Evolutionary conservation across 64 coral and sea anemone species (phyloP), one percentile per base, ranked within the genome.

Genomic region (Stylophora pistillata): DNA sequence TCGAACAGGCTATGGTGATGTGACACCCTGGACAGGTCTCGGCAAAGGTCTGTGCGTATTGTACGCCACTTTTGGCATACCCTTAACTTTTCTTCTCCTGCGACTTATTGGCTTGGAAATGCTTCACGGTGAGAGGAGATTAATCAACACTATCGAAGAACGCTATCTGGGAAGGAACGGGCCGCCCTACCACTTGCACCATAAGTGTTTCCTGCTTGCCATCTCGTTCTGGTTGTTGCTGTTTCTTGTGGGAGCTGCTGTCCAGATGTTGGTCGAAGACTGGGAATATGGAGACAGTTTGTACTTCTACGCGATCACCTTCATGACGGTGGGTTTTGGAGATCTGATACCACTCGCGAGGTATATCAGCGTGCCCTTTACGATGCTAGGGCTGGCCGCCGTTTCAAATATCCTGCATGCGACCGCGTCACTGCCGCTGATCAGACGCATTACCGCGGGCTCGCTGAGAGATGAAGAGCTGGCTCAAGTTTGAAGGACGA

Each of bases 251-350:
- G 89, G 53, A 1, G 79, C 89, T 18, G 80, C 29, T 33, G 20
- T 41, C 10, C 78, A 83, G 27, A 74, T 76, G 71, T 33, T 20
- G 57, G 56, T 17, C 26, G 89, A 91, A 30, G 56, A 32, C 37
- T 91, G 89, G 89, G 70, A 54, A 34, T 91, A 73, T 47, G 78
- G 32, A 34, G 80, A 85, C 0, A 82, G 89, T 18, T 13, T 91
- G 15, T 91, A 91, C 56, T 91, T 72, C 79, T 91, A 74, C 32
- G 29, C 64, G 2, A 58, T 85, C 30, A 74, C 89, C 55, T 85
- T 85, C 30, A 74, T 71, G 0, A 91, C 89, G 13, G 80, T 91
- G 34, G 89, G 89, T 26, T 91, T 91, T 64, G 89, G 89, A 31
- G 89, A 91, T 53, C 30, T 85, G 2, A 13, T 85, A 20, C 79